A percentile compares a stretch with the other conserved stretches of the same genome.
These are phyloP conservation scores for Malaclemys terrapin DNA, from an alignment of 2,113 vertebrate species.

Conservation along the genomic window DNA sequence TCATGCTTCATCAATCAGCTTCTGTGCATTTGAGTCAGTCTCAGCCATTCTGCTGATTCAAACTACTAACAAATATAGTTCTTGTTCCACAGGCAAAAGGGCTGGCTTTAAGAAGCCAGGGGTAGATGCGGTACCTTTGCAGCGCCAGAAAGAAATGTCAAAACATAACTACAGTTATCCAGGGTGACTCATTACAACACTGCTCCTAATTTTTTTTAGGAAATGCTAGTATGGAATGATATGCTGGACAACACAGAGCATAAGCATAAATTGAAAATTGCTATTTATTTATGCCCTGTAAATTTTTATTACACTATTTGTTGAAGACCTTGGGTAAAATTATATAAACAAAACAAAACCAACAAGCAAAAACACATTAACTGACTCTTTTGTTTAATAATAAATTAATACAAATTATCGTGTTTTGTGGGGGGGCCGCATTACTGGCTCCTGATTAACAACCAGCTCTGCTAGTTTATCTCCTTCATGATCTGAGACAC, in stretches of 20 bases:
- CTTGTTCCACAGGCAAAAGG: conserved; percentile 33
- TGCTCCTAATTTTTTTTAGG: neutral
- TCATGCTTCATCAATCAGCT: conserved; percentile 75
- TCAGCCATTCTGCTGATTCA: conserved; percentile 35
- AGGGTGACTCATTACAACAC: neutral
- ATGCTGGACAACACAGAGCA: neutral
- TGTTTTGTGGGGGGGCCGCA: neutral
- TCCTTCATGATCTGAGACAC: neutral
- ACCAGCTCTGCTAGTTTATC: neutral
- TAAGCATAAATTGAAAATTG: neutral
- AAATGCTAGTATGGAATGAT: neutral
- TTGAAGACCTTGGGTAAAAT: neutral
- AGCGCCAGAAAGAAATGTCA: neutral
- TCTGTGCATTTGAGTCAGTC: conserved; percentile 37
- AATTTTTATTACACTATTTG: neutral
- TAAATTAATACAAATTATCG: neutral
- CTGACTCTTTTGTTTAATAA: neutral
- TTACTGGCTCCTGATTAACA: neutral
- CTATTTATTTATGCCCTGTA: neutral
- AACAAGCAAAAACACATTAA: neutral
- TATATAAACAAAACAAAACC: neutral
- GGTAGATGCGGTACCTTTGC: neutral
- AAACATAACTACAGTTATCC: neutral
- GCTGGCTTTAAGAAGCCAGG: neutral
- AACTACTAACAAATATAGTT: conserved; percentile 1